phyloP scores from a whole-genome alignment of 2,113 vertebrate species.

The Malurus elegans region DNA sequence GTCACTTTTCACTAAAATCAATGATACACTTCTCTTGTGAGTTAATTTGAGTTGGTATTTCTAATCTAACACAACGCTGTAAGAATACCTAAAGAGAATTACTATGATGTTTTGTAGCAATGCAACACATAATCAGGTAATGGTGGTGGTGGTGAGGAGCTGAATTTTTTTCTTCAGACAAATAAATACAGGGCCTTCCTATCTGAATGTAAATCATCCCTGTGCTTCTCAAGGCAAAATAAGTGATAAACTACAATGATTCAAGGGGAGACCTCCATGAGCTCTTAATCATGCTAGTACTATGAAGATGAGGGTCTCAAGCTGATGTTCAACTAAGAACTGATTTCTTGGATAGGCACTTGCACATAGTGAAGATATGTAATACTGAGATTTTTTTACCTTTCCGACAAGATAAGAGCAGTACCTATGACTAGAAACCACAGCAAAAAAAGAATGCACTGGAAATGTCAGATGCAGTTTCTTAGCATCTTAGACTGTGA shows the following conservation, averaged over 20 bases:
- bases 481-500: not conserved
- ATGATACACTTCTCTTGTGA: not conserved
- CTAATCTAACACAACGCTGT: not conserved
- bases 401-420: not conserved
- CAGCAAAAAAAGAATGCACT: not conserved
- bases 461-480: not conserved
- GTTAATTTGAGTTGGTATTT: not conserved
- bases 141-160: not conserved
- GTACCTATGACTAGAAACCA: not conserved
- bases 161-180: not conserved
- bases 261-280: not conserved
- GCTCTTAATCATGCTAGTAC: not conserved
- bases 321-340: not conserved
- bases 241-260: not conserved
- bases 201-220: not conserved
- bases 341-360: not conserved
- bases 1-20: not conserved
- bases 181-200: not conserved
- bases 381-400: not conserved
- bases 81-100: not conserved
- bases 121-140: not conserved
- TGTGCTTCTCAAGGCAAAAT: not conserved
- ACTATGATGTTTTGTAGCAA: not conserved
- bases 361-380: not conserved
- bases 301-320: not conserved